Base-by-base conservation (phyloP, 1,140 invertebrate species). In the Ephestia elutella region DNA sequence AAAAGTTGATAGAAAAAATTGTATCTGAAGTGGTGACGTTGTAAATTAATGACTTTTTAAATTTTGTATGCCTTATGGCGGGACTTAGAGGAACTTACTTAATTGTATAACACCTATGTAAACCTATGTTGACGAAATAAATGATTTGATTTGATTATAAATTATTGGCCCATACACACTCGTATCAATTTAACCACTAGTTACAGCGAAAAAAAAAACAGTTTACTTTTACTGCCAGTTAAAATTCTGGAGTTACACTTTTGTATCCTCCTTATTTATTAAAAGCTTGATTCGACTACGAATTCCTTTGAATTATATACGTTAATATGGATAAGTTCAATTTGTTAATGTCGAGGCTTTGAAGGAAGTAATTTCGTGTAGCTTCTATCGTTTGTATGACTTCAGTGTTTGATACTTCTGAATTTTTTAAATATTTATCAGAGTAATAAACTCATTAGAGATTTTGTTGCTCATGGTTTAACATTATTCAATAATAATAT, bases 261-360 rank as follows among this genome's bases (percentile, higher is more conserved):
- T 13, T 44, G n/a, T 7, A 44, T 13, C 7, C 13, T 44, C 7
- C 38, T 15, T 44, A 44, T 44, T 44, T 44, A 2, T 4, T 3
- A 17, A 5, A n/a, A 17, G 13, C 38, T 44, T 44, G 38, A 44
- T 44, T 44, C 38, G 38, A 44, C 13, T 44, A 9, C 2, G n/a
- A 44, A 44, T 44, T 44, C 38, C 38, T 15, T 44, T 5, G 38
- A 44, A 44, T 44, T 44, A 44, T 15, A 44, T 44, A 44, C 38
- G 38, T 44, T 44, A 44, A 44, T 15, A 44, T 44, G 38, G 38
- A 44, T 44, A 44, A 44, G 38, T 44, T 15, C n/a, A 44, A 44
- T 44, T 44, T 44, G 38, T 44, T 15, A 44, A 13, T 44, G 38
- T 44, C 38, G n/a, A 10, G 38, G n/a, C 2, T 17, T 44, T 13